These are phyloP conservation scores for Aphis gossypii DNA, from an alignment of 1,140 invertebrate genomes.

Conservation along the genomic window DNA sequence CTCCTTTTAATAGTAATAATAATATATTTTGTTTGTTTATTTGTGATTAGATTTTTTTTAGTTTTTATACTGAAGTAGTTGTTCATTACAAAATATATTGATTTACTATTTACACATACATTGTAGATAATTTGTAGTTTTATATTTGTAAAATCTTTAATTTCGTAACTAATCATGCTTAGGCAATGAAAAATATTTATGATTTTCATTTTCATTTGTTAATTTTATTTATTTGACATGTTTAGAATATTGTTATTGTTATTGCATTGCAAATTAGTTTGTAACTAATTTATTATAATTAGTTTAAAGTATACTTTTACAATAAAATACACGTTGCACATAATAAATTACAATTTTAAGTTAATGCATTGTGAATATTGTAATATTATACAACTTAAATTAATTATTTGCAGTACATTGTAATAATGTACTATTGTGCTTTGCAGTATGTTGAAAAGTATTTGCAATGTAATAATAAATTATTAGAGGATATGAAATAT, in stretches of 20 bases:
- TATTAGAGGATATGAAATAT: background rate
- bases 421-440: slow-evolving; percentile 1
- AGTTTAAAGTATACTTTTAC: slow-evolving; percentile 18
- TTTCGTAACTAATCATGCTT: background rate
- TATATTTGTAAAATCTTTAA: background rate
- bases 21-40: background rate
- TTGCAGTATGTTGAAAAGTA: background rate
- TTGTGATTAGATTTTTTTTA: background rate
- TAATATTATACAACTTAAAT: background rate
- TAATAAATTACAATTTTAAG: slow-evolving; percentile 14
- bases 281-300: background rate
- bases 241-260: background rate
- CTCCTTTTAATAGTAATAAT: background rate
- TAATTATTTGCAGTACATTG: background rate
- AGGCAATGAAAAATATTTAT: background rate
- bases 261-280: background rate
- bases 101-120: background rate
- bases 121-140: background rate
- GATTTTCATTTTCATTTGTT: background rate
- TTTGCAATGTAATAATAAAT: background rate
- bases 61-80: too few species aligned
- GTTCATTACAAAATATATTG: background rate
- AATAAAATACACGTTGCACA: slow-evolving; percentile 4
- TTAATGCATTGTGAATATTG: slow-evolving; percentile 17
- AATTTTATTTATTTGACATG: background rate